Conservation (phyloP, 2,113 vertebrate genomes). For the Hippocampus barbouri region DNA sequence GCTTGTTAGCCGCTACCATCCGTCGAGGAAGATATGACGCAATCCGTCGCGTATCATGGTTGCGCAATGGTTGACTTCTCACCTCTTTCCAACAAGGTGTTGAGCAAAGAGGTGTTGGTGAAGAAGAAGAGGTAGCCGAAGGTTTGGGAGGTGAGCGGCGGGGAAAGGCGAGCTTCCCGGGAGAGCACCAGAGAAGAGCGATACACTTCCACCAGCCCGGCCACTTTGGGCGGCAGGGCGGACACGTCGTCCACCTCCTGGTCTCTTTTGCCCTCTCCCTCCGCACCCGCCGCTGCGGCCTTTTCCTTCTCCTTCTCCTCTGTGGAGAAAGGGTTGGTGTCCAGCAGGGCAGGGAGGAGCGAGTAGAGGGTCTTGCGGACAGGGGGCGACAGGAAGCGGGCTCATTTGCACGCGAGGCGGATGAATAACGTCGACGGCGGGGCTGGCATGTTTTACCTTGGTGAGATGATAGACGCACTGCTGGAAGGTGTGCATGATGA, state of each 20-base stretch:
- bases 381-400: constrained; percentile 14
- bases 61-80: constrained; percentile 16
- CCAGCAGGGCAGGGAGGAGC: constrained; percentile 84
- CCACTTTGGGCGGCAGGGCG: constrained; percentile 78
- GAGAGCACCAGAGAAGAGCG: constrained; percentile 82
- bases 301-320: constrained; percentile 70
- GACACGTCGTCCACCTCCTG: constrained; percentile 71
- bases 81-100: constrained; percentile 91
- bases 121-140: constrained; percentile 95
- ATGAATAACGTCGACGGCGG: not conserved
- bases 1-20: no score
- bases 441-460: constrained; percentile 69
- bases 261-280: constrained; percentile 46
- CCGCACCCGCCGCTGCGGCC: constrained; percentile 32
- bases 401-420: not conserved
- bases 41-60: no score
- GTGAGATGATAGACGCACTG: constrained; percentile 93
- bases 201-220: constrained; percentile 82
- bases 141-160: constrained; percentile 87
- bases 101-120: constrained; percentile 92
- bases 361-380: constrained; percentile 82
- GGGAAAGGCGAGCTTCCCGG: constrained; percentile 80
- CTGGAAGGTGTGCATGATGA: constrained; percentile 94
- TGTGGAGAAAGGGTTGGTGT: constrained; percentile 84
- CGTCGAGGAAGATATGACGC: no score